Base-by-base conservation (phyloP, 2,113 vertebrate species). In the Motacilla alba region DNA sequence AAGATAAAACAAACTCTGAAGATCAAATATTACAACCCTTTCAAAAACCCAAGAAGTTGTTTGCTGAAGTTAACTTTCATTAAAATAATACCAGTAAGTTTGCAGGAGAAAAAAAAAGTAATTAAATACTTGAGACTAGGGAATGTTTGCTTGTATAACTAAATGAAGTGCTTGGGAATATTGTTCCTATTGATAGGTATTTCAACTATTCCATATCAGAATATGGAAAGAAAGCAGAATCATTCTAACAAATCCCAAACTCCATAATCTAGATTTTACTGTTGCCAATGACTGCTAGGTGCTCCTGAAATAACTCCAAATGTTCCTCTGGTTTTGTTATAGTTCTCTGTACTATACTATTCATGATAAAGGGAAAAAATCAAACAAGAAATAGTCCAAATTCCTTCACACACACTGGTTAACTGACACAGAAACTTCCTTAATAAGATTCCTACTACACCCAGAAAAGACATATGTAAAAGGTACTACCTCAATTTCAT, bases 91-190 rank as follows among this genome's bases (percentile, higher is more conserved):
- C 3, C 28, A 56, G 5, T 19, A 31, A 9, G 24, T 10, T 30
- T 15, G 17, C 5, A 6, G 23, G 37, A 3, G 9, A 2, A 18
- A 6, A 26, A 26, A 44, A 22, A 41, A 2, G 3, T 3, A 74
- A 63, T 15, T 0, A 87, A 70, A 46, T 13, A 16, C 28, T 8
- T 59, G 28, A 58, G 43, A 70, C 12, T 0, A 2, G 41, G 18
- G 23, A 89, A 77, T 2, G 3, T 58, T 15, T 69, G 12, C 19
- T 58, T 60, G 35, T 46, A 15, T 19, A 76, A 72, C 31, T 56
- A 47, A 23, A 22, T 4, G 41, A 53, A 15, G 3, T 15, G 28
- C n/a, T 79, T 67, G 3, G 16, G 7, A 80, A 5, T 28, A 47
- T 0, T 13, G 15, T 31, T 69, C 69, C 28, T 69, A 46, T 11